These are phyloP conservation scores for Neosilurus mollespiculum DNA, from an alignment of 2,797 vertebrate genomes.

Conservation along the genomic window DNA sequence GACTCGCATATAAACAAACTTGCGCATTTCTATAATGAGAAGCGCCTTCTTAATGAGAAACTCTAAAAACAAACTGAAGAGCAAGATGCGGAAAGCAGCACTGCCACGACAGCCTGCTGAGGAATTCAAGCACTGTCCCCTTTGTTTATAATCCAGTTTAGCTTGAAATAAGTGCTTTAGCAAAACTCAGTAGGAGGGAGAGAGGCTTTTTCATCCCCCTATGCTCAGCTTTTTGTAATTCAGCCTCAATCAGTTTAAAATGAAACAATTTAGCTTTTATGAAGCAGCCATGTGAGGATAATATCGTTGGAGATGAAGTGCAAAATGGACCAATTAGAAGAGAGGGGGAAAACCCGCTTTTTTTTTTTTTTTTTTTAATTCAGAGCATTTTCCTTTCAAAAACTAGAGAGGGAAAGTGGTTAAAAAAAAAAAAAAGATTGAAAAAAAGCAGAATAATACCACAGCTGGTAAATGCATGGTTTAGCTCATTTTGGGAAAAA, in stretches of 20 bases:
- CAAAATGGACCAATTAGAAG: conserved; percentile 72
- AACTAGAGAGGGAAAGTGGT: conserved; percentile 60
- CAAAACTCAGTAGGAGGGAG: conserved; percentile 69
- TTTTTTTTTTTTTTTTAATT: conserved; percentile 46
- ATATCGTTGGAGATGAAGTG: conserved; percentile 71
- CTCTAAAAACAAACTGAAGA: conserved; percentile 71
- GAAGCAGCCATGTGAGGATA: conserved; percentile 73
- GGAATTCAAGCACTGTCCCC: conserved; percentile 70
- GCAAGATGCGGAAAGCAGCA: conserved; percentile 54
- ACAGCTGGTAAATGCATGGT: conserved; percentile 17
- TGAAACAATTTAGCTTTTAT: conserved; percentile 77
- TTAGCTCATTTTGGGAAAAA: conserved; percentile 11
- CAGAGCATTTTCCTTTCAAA: conserved; percentile 46
- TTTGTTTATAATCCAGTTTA: conserved; percentile 81
- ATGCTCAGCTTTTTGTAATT: conserved; percentile 60
- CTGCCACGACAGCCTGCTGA: conserved; percentile 61
- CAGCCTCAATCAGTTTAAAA: conserved; percentile 72
- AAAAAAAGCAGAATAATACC: conserved; percentile 40
- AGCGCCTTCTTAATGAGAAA: conserved; percentile 63
- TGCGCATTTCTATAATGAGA: conserved; percentile 55
- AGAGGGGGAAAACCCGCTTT: conserved; percentile 6
- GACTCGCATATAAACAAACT: conserved; percentile 61
- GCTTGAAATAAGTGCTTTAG: conserved; percentile 80
- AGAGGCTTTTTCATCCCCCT: conserved; percentile 54
- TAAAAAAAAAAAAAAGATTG: conserved; percentile 52